Evolutionary conservation across 2,797 vertebrate genomes (phyloP).

Genomic region (Emydoidea blandingii): DNA sequence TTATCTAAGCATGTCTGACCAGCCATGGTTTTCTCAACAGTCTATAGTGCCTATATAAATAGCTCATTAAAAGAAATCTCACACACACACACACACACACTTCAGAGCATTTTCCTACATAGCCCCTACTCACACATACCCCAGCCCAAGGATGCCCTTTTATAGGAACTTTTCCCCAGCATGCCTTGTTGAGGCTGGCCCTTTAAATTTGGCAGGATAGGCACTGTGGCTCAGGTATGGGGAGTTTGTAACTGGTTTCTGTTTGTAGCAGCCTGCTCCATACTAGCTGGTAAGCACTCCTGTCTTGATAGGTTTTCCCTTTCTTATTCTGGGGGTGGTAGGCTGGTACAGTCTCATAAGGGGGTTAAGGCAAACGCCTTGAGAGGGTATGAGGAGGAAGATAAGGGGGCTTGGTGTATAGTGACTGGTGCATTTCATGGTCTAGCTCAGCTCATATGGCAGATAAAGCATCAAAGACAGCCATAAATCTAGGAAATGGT

Average conservation of each 20-base stretch:
- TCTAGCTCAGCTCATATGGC: background rate
- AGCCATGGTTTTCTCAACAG: background rate
- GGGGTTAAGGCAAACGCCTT: background rate
- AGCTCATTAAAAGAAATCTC: background rate
- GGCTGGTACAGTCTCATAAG: background rate
- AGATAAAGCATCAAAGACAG: background rate
- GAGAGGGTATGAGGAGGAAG: background rate
- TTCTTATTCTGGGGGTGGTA: background rate
- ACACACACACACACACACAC: too few relatives aligned
- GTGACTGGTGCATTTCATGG: background rate
- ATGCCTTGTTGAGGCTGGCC: background rate
- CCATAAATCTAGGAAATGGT: background rate
- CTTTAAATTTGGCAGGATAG: background rate
- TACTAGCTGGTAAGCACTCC: rapidly evolving
- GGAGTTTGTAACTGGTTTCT: background rate
- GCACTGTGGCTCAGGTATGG: rapidly evolving
- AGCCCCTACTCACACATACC: background rate
- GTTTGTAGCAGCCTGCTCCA: background rate
- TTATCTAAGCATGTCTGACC: background rate
- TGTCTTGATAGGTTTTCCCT: background rate
- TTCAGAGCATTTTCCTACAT: background rate
- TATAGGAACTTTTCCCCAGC: background rate
- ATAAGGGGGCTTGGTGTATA: background rate
- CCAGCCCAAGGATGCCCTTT: background rate
- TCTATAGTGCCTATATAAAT: background rate